A percentile compares a stretch with the other conserved stretches of the same genome.
Evolutionary conservation across 2,797 vertebrate genomes (phyloP).

Genomic region (Stomatorhinus walkeri): DNA sequence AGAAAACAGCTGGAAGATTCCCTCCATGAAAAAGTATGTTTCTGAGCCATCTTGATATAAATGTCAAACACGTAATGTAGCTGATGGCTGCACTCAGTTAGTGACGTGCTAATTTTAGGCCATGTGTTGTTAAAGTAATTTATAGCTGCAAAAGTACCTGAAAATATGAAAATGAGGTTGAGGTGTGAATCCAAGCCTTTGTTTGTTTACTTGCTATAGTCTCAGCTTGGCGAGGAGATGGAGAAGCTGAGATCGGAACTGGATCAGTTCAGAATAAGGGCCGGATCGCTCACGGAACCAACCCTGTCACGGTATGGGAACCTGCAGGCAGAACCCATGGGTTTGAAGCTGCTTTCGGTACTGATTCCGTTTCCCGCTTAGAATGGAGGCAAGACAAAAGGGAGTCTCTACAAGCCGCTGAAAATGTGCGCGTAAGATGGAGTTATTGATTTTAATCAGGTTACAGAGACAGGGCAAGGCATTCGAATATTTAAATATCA

Average conservation of each 20-base stretch:
- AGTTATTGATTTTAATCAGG: not conserved
- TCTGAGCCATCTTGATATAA: not conserved
- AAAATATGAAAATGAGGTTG: not conserved
- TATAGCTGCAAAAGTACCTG: not conserved
- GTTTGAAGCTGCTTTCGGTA: not conserved
- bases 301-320: conserved; percentile 75
- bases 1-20: conserved; percentile 95
- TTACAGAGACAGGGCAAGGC: not conserved
- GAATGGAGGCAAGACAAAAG: not conserved
- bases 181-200: not conserved
- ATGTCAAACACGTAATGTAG: not conserved
- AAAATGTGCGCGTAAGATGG: not conserved
- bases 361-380: not conserved
- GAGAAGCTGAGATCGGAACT: conserved; percentile 89
- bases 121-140: not conserved
- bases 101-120: not conserved
- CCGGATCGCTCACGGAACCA: conserved; percentile 88
- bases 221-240: conserved; percentile 88
- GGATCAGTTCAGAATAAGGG: conserved; percentile 84
- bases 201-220: conserved; percentile 56
- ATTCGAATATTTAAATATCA: not conserved
- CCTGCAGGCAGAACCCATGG: not conserved
- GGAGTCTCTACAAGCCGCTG: not conserved
- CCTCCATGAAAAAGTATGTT: conserved; percentile 87
- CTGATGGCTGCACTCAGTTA: not conserved